A percentile compares a stretch with the other conserved stretches of the same genome.
Conservation (phyloP, 2,797 vertebrate genomes). For the Glossophaga mutica region DNA sequence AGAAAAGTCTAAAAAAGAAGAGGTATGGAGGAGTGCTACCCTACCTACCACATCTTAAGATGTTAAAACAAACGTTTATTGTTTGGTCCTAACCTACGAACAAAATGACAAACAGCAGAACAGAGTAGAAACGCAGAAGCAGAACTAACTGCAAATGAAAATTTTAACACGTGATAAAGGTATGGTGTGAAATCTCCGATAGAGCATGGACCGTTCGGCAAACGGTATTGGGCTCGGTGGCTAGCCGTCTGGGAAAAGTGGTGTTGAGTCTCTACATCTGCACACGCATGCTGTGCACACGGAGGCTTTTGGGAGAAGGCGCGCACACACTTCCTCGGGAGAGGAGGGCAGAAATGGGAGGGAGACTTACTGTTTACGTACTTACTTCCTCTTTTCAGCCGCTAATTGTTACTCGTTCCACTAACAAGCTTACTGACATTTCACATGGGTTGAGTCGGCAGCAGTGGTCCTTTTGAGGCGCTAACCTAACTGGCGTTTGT, state of each 20-base stretch:
- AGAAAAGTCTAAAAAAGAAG: background rate
- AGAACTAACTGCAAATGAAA: conserved; percentile 1
- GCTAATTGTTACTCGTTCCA: background rate
- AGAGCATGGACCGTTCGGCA: background rate
- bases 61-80: background rate
- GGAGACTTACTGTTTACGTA: background rate
- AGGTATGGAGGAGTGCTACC: background rate
- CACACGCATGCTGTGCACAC: background rate
- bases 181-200: background rate
- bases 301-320: background rate
- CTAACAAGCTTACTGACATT: background rate
- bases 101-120: background rate
- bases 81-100: background rate
- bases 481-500: conserved; percentile 33
- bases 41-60: background rate
- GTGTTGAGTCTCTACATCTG: background rate
- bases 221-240: background rate
- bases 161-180: background rate
- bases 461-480: background rate
- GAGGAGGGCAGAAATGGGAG: background rate
- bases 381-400: background rate
- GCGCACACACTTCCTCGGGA: background rate
- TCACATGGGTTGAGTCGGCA: background rate
- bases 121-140: background rate
- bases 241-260: background rate